Percentiles rank a stretch among this genome's conserved stretches.
Conservation (phyloP, 2,888 invertebrate genomes). For the Uloborus plumipes region DNA sequence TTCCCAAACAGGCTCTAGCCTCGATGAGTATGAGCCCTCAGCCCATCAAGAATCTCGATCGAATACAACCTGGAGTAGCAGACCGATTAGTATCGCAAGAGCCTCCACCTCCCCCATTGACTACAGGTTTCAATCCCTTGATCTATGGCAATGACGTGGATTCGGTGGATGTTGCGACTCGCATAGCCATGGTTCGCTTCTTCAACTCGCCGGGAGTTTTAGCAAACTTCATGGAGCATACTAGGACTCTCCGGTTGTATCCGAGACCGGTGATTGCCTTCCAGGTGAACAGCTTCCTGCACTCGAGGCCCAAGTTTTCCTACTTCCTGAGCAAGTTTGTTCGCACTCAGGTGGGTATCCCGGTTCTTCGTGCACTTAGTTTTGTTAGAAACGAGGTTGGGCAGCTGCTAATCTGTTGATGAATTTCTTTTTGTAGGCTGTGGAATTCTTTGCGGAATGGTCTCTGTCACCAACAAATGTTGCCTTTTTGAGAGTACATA, state of each 20-base stretch:
- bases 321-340: slow-evolving; percentile 93
- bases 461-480: slow-evolving; percentile 97
- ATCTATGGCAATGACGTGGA: slow-evolving; percentile 96
- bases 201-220: slow-evolving; percentile 97
- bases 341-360: slow-evolving; percentile 82
- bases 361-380: neutral
- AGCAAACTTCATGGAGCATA: slow-evolving; percentile 98
- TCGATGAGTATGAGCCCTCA: slow-evolving; percentile 79
- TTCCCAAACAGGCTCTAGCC: slow-evolving; percentile 79
- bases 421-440: slow-evolving; percentile 78
- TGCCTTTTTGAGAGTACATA: slow-evolving; percentile 96
- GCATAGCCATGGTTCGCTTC: slow-evolving; percentile 98
- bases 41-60: slow-evolving; percentile 74
- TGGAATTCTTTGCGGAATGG: slow-evolving; percentile 99
- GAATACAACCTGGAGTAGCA: slow-evolving; percentile 60
- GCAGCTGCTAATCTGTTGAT: neutral
- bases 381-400: neutral
- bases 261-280: slow-evolving; percentile 99
- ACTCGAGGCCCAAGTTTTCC: slow-evolving; percentile 90
- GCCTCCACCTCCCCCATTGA: slow-evolving; percentile 61
- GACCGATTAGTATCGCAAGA: slow-evolving; percentile 58
- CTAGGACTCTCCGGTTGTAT: slow-evolving; percentile 93
- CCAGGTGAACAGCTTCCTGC: slow-evolving; percentile 95
- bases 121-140: slow-evolving; percentile 81
- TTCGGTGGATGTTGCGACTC: slow-evolving; percentile 96